Conservation (phyloP, 2,113 vertebrate species). For the Epinephelus cyanopodus region DNA sequence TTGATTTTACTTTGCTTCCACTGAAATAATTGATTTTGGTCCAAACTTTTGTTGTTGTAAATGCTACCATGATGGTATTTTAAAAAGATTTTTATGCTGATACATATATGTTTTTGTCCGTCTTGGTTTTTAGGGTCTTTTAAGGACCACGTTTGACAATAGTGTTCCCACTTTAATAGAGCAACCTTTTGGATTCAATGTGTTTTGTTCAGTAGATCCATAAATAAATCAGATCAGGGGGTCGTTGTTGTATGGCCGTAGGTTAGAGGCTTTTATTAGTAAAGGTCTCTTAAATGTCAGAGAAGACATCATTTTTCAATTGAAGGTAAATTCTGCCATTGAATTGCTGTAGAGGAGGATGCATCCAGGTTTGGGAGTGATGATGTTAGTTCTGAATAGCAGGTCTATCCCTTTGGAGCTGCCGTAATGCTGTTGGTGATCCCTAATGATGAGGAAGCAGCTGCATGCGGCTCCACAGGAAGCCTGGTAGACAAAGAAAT, state of each 20-base stretch:
- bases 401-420: constrained; percentile 41
- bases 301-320: neutral
- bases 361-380: constrained; percentile 28
- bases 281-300: constrained; percentile 39
- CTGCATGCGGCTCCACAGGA: constrained; percentile 33
- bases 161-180: neutral
- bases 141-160: neutral
- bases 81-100: too few species aligned
- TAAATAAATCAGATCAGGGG: constrained; percentile 7
- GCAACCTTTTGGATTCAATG: constrained; percentile 1
- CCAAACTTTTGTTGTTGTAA: too few species aligned
- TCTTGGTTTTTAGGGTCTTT: neutral
- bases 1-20: too few species aligned
- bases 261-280: constrained; percentile 7
- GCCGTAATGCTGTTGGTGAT: constrained; percentile 31
- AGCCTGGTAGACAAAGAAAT: constrained; percentile 58
- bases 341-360: neutral
- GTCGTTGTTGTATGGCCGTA: neutral
- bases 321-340: neutral
- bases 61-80: too few species aligned
- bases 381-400: constrained; percentile 39
- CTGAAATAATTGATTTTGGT: too few species aligned
- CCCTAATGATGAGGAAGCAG: constrained; percentile 56
- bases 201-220: neutral
- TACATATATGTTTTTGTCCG: neutral